Conservation (phyloP, 2,113 vertebrate genomes). For the Probosciger aterrimus region DNA sequence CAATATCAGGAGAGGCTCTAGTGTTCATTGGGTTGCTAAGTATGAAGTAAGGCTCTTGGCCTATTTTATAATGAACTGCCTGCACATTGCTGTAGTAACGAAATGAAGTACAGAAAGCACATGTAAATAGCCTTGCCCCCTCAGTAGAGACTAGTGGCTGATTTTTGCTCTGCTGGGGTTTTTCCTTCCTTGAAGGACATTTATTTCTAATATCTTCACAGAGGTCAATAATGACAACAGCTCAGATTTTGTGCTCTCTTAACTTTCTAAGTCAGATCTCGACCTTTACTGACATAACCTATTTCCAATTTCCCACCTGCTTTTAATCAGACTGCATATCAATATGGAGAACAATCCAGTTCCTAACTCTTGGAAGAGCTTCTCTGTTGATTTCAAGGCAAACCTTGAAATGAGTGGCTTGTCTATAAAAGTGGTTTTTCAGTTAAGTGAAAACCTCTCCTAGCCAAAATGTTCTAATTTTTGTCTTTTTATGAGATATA, state of each 20-base stretch:
- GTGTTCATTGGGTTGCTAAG: fast-evolving
- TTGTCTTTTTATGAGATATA: neutral
- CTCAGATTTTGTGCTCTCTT: neutral
- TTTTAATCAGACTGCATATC: neutral
- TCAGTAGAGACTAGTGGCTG: neutral
- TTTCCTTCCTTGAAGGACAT: neutral
- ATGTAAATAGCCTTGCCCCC: neutral
- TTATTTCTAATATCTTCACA: neutral
- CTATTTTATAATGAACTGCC: fast-evolving
- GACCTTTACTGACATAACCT: neutral
- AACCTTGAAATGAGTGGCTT: neutral
- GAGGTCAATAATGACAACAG: neutral
- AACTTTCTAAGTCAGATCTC: neutral
- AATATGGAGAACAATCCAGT: neutral
- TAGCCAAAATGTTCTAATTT: neutral
- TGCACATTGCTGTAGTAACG: neutral
- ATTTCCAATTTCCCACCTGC: neutral
- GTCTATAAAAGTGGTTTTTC: neutral
- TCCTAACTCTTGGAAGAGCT: neutral
- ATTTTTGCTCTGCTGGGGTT: neutral
- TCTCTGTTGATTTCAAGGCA: neutral
- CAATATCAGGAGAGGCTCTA: neutral
- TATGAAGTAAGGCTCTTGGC: neutral
- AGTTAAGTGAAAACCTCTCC: neutral
- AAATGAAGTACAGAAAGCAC: neutral